These are phyloP conservation scores for Caranx melampygus DNA, from an alignment of 2,113 vertebrate genomes.

Conservation along the genomic window DNA sequence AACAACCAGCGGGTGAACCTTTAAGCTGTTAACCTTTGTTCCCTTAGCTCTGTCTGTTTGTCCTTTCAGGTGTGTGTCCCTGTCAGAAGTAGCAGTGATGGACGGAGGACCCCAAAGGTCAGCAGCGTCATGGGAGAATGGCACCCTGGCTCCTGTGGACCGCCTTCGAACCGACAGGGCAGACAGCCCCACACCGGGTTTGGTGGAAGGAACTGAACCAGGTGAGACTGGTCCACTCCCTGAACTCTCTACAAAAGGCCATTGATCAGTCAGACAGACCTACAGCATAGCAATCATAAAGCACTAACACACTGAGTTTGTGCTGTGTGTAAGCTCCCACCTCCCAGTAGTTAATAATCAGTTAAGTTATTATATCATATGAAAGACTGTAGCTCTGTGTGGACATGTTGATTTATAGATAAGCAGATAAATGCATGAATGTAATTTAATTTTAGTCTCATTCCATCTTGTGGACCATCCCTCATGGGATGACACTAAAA, in stretches of 20 bases:
- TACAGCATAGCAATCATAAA: background rate
- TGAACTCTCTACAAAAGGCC: background rate
- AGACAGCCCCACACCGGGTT: constrained; percentile 92
- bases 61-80: constrained; percentile 49
- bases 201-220: constrained; percentile 95
- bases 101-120: constrained; percentile 86
- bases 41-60: background rate
- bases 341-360: background rate
- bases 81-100: constrained; percentile 79
- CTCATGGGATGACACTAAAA: background rate
- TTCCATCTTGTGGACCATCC: background rate
- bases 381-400: background rate
- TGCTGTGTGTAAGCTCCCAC: background rate
- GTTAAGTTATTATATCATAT: too few species aligned
- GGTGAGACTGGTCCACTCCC: constrained; percentile 79
- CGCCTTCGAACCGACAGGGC: constrained; percentile 85
- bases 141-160: constrained; percentile 82
- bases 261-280: background rate
- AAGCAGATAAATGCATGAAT: background rate
- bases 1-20: background rate
- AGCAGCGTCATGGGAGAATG: constrained; percentile 84
- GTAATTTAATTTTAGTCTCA: background rate
- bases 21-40: constrained; percentile 42
- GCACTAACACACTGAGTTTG: background rate
- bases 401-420: background rate